Base-by-base conservation (phyloP, 1,140 invertebrate genomes). In the Acyrthosiphon pisum region DNA sequence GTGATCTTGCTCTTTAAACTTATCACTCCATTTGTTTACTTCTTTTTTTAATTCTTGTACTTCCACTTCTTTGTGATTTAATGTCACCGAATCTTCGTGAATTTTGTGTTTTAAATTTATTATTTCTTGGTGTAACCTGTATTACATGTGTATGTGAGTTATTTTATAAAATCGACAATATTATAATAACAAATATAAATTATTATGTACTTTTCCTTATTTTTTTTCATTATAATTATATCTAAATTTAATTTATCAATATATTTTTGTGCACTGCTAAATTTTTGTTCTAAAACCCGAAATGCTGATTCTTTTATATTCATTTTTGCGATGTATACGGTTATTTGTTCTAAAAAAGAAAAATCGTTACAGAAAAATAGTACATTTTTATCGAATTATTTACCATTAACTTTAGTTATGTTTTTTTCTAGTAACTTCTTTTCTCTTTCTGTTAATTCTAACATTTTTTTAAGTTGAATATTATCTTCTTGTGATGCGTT, bases 1-100 rank as follows among this genome's bases (percentile, higher is more conserved):
- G 30, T 93, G 91, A 41, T 86, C 48, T 35, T 53, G 76, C 7
- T 93, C 81, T 56, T 93, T 93, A 30, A 93, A 50, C 44, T 93
- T 93, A 1, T 53, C 76, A 22, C 35, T 30, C 35, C 37, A 41
- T 11, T 53, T 41, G 23, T 56, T 93, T 41, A 86, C 23, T 86
- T 93, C 81, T 93, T 93, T 93, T 56, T 93, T 93, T 93, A 93
- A 93, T 41, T 93, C 81, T 56, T 84, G 81, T 56, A 93, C n/a
- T 86, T 93, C 91, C 26, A 93, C 14, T 53, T 83, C 46, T 84
- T 86, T 93, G 35, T 37, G 76, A n/a, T 93, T 93, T 9, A 50
- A 30, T 7, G 26, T 48, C 8, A 53, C 48, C 3, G n/a, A 84
- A 9, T 84, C 22, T 86, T 93, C 81, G 2, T 30, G 26, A 14